phyloP scores from a whole-genome alignment of 2,797 vertebrate species.

The Somateria mollissima region DNA sequence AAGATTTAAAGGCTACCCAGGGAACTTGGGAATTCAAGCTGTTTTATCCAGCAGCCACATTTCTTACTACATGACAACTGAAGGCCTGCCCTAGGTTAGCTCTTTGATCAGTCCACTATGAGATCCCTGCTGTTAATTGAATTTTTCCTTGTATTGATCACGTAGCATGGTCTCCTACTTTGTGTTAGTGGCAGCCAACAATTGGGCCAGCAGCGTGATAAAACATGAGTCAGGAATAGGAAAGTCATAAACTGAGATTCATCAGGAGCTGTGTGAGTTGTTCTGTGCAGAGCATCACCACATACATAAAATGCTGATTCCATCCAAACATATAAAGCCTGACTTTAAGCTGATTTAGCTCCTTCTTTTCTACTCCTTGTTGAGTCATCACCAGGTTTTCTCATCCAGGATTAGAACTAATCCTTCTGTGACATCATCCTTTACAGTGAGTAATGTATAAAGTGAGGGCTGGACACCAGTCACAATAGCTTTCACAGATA shows the following conservation, averaged over 20 bases:
- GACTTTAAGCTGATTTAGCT: constrained; percentile 83
- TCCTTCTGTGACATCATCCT: constrained; percentile 68
- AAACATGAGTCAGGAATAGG: background rate
- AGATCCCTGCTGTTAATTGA: background rate
- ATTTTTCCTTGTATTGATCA: rapidly evolving
- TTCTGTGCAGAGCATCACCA: background rate
- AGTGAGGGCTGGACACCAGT: background rate
- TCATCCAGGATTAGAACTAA: constrained; percentile 67
- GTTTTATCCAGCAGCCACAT: background rate
- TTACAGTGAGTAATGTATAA: constrained; percentile 58
- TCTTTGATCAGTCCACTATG: background rate
- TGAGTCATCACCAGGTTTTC: constrained; percentile 76
- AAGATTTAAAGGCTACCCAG: background rate
- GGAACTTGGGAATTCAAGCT: background rate
- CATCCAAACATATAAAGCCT: constrained; percentile 76
- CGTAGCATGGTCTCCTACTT: background rate
- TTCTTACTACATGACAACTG: background rate
- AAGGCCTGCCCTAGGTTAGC: background rate
- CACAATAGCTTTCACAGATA: constrained; percentile 2
- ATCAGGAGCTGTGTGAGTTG: background rate
- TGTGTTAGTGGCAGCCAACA: background rate
- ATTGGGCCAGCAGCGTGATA: background rate
- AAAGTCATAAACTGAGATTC: background rate
- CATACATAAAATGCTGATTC: constrained; percentile 79
- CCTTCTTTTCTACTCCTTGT: constrained; percentile 63